Evolutionary conservation across 2,797 vertebrate genomes (phyloP).

Genomic region (Antennarius maculatus): DNA sequence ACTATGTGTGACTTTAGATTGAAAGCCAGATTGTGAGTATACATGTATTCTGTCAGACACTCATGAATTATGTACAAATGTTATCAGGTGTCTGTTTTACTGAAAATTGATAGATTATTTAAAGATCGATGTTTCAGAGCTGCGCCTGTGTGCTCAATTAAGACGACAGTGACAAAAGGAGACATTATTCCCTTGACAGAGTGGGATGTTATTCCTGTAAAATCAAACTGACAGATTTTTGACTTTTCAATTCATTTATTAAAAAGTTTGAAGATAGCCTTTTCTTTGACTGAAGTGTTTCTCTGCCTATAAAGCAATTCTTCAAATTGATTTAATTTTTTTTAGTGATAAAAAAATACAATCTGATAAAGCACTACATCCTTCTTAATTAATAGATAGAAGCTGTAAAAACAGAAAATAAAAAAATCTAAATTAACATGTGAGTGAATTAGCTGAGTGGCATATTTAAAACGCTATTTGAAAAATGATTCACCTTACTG

Average conservation of each 20-base stretch:
- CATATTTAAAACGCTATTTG: too few relatives aligned
- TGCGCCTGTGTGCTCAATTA: constrained; percentile 32
- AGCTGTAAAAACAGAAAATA: constrained; percentile 12
- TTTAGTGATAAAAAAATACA: too few relatives aligned
- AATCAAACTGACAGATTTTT: constrained; percentile 30
- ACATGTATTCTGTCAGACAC: not conserved
- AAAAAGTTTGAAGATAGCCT: not conserved
- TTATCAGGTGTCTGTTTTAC: constrained; percentile 31
- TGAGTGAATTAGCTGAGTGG: not conserved
- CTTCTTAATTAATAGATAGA: constrained; percentile 21
- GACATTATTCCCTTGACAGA: constrained; percentile 33
- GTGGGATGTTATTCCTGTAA: constrained; percentile 2
- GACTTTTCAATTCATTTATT: constrained; percentile 6
- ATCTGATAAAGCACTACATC: constrained; percentile 24
- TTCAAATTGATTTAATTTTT: constrained; percentile 2
- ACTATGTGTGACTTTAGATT: too few relatives aligned
- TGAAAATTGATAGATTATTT: constrained; percentile 19
- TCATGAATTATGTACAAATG: constrained; percentile 9
- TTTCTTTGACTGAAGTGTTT: constrained; percentile 8
- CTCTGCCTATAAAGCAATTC: constrained; percentile 5
- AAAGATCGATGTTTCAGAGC: constrained; percentile 34
- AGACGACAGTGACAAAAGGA: constrained; percentile 38
- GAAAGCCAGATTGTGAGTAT: not conserved
- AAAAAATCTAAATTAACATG: not conserved
- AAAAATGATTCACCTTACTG: too few relatives aligned